Evolutionary conservation across 2,113 vertebrate species (phyloP).

Genomic region (Beaufortia kweichowensis): DNA sequence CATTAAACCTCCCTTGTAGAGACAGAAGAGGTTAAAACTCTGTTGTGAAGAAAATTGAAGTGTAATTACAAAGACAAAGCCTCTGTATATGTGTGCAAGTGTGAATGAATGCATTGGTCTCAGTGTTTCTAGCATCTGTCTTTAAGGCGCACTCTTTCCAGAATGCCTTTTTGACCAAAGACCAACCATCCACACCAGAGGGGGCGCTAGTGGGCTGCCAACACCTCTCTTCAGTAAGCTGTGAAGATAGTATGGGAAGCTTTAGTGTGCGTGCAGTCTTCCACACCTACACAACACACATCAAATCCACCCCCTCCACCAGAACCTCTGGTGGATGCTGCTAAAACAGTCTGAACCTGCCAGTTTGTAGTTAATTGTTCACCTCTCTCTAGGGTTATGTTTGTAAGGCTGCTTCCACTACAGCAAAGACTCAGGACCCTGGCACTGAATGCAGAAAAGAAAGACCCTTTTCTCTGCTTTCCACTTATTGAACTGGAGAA

Average conservation of each 20-base stretch:
- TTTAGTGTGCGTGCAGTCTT: slow-evolving; percentile 4
- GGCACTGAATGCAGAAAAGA: not conserved
- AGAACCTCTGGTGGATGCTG: slow-evolving; percentile 25
- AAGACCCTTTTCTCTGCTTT: not conserved
- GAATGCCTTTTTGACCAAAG: slow-evolving; percentile 23
- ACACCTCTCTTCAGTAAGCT: slow-evolving; percentile 1
- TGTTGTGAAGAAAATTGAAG: slow-evolving; percentile 29
- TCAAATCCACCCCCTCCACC: not conserved
- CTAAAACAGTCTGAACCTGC: slow-evolving; percentile 24
- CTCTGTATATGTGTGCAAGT: slow-evolving; percentile 27
- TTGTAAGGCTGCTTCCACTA: slow-evolving; percentile 4
- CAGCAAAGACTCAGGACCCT: slow-evolving; percentile 18
- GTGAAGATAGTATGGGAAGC: not conserved
- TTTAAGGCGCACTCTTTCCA: slow-evolving; percentile 59
- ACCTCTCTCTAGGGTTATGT: slow-evolving; percentile 1
- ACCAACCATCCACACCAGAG: slow-evolving; percentile 25
- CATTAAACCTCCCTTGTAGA: slow-evolving; percentile 25
- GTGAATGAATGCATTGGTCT: slow-evolving; percentile 57
- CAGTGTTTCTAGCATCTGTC: slow-evolving; percentile 50
- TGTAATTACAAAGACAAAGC: slow-evolving; percentile 28
- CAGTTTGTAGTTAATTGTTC: slow-evolving; percentile 8
- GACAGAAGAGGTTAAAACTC: slow-evolving; percentile 36
- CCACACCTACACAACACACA: slow-evolving; percentile 15
- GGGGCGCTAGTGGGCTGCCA: slow-evolving; percentile 21
- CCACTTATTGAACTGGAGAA: not conserved